phyloP scores from a whole-genome alignment of 1,140 invertebrate genomes.

The Anoplophora glabripennis region DNA sequence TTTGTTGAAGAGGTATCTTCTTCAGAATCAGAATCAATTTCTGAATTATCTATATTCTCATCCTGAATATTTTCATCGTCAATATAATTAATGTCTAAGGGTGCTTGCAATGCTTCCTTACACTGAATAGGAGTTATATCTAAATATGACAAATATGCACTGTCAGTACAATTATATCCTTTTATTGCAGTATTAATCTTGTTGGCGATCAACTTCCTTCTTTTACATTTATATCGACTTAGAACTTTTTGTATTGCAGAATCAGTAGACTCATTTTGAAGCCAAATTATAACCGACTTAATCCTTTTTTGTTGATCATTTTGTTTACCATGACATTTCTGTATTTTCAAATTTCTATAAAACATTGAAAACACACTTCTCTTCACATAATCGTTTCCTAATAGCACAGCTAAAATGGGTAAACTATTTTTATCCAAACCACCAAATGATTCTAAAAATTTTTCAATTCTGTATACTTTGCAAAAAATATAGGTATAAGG shows the following conservation, averaged over 20 bases:
- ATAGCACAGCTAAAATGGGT: conserved; percentile 73
- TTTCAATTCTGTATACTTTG: conserved; percentile 69
- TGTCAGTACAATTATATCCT: conserved; percentile 58
- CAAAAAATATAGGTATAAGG: conserved; percentile 57
- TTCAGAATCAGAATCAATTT: conserved; percentile 7
- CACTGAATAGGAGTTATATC: conserved; percentile 33
- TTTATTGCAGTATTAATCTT: conserved; percentile 62
- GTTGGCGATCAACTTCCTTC: conserved; percentile 53
- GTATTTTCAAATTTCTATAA: conserved; percentile 62
- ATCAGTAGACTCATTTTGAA: conserved; percentile 66
- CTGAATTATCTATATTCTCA: conserved; percentile 15
- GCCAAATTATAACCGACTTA: conserved; percentile 67
- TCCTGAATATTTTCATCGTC: neutral
- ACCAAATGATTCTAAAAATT: conserved; percentile 62
- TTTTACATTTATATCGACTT: conserved; percentile 54
- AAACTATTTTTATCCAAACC: conserved; percentile 64
- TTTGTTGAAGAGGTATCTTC: conserved; percentile 24
- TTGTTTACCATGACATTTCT: conserved; percentile 56
- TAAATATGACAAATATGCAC: conserved; percentile 58
- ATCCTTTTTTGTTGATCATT: conserved; percentile 61
- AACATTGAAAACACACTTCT: conserved; percentile 66
- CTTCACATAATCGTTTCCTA: conserved; percentile 87
- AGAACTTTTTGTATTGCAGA: conserved; percentile 67
- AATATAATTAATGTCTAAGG: neutral
- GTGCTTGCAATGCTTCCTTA: neutral